phyloP scores from a whole-genome alignment of 1,140 invertebrate genomes.

The Caenorhabditis remanei region DNA sequence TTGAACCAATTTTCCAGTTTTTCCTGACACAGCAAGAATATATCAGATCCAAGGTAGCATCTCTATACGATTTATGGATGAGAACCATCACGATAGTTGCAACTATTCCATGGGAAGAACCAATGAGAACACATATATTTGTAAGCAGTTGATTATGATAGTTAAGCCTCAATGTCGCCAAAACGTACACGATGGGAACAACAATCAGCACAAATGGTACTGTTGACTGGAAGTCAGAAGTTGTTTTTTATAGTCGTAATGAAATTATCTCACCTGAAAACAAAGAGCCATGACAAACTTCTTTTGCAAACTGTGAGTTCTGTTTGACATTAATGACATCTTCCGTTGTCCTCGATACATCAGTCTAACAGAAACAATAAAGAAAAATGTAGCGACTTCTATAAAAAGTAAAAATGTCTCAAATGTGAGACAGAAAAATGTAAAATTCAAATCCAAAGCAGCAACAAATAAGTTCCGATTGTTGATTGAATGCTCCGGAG shows the following conservation, averaged over 20 bases:
- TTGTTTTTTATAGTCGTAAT: too few species aligned
- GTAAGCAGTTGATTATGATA: neutral
- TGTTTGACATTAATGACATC: neutral
- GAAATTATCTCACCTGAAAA: neutral
- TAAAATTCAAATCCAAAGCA: neutral
- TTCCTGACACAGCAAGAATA: neutral
- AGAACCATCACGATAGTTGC: constrained; percentile 1
- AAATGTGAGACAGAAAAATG: neutral
- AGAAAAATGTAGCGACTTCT: neutral
- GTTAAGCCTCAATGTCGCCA: neutral
- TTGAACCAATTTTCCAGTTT: neutral
- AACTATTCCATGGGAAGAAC: neutral
- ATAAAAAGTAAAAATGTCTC: neutral
- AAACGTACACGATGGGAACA: neutral
- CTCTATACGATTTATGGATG: neutral
- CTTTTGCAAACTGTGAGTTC: neutral
- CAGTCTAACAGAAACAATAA: neutral
- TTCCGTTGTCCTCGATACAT: neutral
- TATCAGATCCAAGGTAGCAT: neutral
- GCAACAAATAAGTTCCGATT: neutral
- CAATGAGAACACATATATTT: neutral
- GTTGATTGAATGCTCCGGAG: neutral
- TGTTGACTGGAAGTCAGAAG: neutral
- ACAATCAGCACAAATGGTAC: neutral
- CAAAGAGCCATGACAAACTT: neutral